A percentile compares a stretch with the other conserved stretches of the same genome.
These are phyloP conservation scores for Harpalus rufipes DNA, from an alignment of 2,888 invertebrate species.

Conservation along the genomic window DNA sequence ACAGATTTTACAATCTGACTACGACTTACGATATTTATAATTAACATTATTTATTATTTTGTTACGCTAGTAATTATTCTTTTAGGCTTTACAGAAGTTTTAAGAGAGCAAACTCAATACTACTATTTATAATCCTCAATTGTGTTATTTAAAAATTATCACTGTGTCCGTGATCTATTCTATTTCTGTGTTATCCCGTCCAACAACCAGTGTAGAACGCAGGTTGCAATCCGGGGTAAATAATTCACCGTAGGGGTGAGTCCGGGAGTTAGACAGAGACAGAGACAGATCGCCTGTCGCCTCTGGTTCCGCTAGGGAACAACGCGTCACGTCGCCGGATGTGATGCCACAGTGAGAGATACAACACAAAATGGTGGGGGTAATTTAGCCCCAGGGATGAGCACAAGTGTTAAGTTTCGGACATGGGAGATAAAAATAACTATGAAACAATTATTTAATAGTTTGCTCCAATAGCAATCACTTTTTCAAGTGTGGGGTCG, in stretches of 20 bases:
- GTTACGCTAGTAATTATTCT: no score
- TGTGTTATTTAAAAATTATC: no score
- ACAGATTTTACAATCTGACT: no score
- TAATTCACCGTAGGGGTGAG: slow-evolving; percentile 65
- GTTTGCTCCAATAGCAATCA: no score
- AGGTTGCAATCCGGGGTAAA: slow-evolving; percentile 68
- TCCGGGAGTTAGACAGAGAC: slow-evolving; percentile 23
- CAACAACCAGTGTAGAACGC: neutral
- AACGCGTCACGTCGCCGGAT: slow-evolving; percentile 29
- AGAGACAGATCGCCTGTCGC: slow-evolving; percentile 60
- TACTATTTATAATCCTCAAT: no score
- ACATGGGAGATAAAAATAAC: no score
- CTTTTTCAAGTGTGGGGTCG: no score
- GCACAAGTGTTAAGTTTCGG: neutral
- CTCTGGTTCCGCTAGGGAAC: slow-evolving; percentile 51
- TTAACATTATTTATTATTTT: neutral
- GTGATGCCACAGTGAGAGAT: slow-evolving; percentile 27
- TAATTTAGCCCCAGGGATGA: slow-evolving; percentile 31
- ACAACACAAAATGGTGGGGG: slow-evolving; percentile 6
- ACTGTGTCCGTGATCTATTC: neutral
- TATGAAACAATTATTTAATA: no score
- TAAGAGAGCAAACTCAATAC: no score
- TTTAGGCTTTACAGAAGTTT: no score
- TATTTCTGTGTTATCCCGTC: neutral
- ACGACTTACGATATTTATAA: no score